Conservation (phyloP, 2,113 vertebrate genomes). For the Rhynchopsitta pachyrhyncha region DNA sequence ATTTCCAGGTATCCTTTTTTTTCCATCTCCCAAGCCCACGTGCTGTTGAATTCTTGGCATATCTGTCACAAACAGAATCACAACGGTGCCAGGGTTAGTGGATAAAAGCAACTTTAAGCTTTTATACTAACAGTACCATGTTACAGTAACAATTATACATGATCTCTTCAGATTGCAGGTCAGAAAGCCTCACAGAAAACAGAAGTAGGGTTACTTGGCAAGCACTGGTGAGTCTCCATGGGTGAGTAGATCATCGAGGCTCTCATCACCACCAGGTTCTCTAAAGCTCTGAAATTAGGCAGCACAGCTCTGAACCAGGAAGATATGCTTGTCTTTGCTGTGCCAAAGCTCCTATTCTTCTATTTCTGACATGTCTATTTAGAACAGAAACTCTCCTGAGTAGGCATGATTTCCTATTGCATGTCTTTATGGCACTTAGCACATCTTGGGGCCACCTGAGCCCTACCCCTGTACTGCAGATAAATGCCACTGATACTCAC, state of each 20-base stretch:
- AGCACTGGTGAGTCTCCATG: not conserved
- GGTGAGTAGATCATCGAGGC: rapidly evolving
- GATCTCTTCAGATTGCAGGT: not conserved
- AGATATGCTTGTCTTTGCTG: not conserved
- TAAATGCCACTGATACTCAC: not conserved
- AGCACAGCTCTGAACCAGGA: not conserved
- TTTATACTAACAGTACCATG: not conserved
- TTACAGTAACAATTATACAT: not conserved
- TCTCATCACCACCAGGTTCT: not conserved
- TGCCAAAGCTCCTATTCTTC: not conserved
- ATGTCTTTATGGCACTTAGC: not conserved
- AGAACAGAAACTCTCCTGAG: not conserved
- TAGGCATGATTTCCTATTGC: not conserved
- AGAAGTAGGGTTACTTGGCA: not conserved
- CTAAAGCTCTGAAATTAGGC: not conserved
- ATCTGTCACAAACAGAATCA: constrained; percentile 77
- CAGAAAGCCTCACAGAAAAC: not conserved
- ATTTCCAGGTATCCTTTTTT: constrained; percentile 95
- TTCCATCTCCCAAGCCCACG: constrained; percentile 98
- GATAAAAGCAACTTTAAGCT: not conserved
- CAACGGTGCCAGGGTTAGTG: not conserved
- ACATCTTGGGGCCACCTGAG: not conserved
- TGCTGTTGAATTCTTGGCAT: constrained; percentile 95
- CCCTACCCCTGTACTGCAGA: not conserved
- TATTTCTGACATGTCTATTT: not conserved